A percentile compares a stretch with the other conserved stretches of the same genome.
Conservation (phyloP, 2,888 invertebrate genomes). For the Mayetiola destructor region DNA sequence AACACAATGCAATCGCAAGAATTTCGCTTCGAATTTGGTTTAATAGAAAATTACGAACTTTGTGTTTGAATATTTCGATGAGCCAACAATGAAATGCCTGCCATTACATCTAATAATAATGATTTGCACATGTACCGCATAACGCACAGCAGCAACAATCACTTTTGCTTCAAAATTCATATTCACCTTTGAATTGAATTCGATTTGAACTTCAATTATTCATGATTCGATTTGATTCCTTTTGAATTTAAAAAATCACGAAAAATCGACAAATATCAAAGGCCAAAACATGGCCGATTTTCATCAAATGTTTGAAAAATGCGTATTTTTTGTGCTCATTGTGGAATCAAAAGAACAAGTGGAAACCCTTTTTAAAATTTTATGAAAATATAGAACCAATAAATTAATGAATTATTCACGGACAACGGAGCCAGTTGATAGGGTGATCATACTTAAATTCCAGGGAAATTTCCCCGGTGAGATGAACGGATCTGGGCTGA, state of each 20-base stretch:
- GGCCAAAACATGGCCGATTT: not conserved
- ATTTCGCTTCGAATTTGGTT: too few relatives aligned
- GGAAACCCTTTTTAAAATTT: not conserved
- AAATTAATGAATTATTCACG: slow-evolving; percentile 10
- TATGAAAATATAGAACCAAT: slow-evolving; percentile 7
- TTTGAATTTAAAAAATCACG: not conserved
- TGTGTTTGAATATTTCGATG: not conserved
- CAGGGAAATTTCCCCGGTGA: too few relatives aligned
- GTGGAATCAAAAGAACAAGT: not conserved
- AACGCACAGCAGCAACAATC: not conserved
- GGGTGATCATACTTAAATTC: too few relatives aligned
- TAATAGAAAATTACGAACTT: slow-evolving; percentile 8
- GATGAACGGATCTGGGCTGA: too few relatives aligned
- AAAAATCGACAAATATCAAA: not conserved
- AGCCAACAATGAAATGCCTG: not conserved
- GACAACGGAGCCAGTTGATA: too few relatives aligned
- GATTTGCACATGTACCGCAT: not conserved
- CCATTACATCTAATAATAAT: not conserved
- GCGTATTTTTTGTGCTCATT: not conserved
- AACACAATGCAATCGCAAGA: too few relatives aligned
- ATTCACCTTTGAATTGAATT: not conserved
- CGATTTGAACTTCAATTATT: not conserved
- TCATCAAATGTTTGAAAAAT: not conserved
- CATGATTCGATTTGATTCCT: not conserved
- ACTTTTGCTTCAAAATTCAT: not conserved